Percentiles rank a stretch among this genome's conserved stretches.
Evolutionary conservation across 2,888 invertebrate genomes (phyloP).

Genomic region (Synergus japonicus): DNA sequence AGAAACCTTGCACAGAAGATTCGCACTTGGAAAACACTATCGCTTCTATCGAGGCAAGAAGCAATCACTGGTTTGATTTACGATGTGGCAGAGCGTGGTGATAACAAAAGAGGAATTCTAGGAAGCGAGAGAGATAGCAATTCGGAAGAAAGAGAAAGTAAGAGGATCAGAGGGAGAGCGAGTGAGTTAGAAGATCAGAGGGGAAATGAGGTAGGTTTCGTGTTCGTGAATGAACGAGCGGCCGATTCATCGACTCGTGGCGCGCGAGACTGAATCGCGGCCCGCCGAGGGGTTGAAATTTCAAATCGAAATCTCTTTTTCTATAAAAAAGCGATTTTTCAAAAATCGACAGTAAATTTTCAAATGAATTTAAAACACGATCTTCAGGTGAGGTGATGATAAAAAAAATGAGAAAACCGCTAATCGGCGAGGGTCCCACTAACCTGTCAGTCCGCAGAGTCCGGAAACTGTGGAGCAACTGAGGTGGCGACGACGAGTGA

Average conservation of each 20-base stretch:
- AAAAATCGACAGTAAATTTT: background rate
- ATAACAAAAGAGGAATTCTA: slow-evolving; percentile 6
- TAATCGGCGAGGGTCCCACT: slow-evolving; percentile 45
- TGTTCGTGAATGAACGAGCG: slow-evolving; percentile 40
- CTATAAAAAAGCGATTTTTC: background rate
- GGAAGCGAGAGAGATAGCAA: background rate
- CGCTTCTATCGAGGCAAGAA: slow-evolving; percentile 4
- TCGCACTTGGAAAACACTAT: slow-evolving; percentile 31
- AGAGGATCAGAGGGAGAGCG: background rate
- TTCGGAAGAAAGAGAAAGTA: background rate
- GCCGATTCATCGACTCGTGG: slow-evolving; percentile 41
- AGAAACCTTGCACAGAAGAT: background rate
- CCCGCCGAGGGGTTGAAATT: background rate
- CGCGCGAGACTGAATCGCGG: slow-evolving; percentile 36
- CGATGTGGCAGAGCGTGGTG: slow-evolving; percentile 32
- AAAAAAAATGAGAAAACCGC: slow-evolving; percentile 7
- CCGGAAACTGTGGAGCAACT: slow-evolving; percentile 59
- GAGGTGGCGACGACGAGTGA: slow-evolving; percentile 57
- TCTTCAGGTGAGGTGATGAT: background rate
- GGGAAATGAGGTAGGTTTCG: slow-evolving; percentile 34
- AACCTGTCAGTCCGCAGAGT: slow-evolving; percentile 59
- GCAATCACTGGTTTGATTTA: slow-evolving; percentile 27
- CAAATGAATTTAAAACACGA: background rate
- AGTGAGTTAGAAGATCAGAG: background rate
- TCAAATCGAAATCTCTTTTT: background rate